Percentiles rank a stretch among this genome's conserved stretches.
Conservation (phyloP, 2,888 invertebrate genomes). For the Anoplius nigerrimus region DNA sequence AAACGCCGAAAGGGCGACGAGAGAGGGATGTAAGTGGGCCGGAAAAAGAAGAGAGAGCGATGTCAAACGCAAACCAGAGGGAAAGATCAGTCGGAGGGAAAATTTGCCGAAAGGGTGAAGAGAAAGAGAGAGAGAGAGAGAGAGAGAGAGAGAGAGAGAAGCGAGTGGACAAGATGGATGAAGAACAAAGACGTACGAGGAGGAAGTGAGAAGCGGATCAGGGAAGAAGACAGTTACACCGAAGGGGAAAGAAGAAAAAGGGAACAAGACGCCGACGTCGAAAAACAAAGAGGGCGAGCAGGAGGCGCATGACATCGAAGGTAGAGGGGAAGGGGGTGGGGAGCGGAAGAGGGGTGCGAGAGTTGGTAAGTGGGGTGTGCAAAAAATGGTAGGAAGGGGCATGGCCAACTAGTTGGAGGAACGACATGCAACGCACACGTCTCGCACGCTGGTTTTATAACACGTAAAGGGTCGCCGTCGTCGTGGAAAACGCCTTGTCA, state of each 20-base stretch:
- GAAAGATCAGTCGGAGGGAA: neutral
- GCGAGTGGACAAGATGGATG: neutral
- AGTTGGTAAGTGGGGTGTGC: neutral
- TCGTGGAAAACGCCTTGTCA: conserved; percentile 62
- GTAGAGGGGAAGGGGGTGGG: conserved; percentile 1
- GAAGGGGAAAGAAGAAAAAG: neutral
- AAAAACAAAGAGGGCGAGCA: neutral
- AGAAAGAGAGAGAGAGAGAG: neutral
- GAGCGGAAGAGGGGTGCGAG: conserved; percentile 9
- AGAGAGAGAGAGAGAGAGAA: neutral
- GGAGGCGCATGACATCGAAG: neutral
- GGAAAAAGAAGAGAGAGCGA: neutral
- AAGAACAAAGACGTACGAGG: neutral
- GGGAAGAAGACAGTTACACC: neutral
- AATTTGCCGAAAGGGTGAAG: neutral
- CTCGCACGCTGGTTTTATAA: conserved; percentile 46
- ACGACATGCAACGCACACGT: conserved; percentile 51
- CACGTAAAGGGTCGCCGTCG: conserved; percentile 58
- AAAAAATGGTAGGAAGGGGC: conserved; percentile 16
- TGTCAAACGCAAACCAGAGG: neutral
- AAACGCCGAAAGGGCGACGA: neutral
- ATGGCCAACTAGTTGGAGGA: conserved; percentile 26
- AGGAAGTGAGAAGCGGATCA: neutral
- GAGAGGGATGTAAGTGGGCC: neutral
- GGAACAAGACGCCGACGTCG: neutral